Conservation (phyloP, 2,797 vertebrate genomes). For the Dendrocincla tyrannina region DNA sequence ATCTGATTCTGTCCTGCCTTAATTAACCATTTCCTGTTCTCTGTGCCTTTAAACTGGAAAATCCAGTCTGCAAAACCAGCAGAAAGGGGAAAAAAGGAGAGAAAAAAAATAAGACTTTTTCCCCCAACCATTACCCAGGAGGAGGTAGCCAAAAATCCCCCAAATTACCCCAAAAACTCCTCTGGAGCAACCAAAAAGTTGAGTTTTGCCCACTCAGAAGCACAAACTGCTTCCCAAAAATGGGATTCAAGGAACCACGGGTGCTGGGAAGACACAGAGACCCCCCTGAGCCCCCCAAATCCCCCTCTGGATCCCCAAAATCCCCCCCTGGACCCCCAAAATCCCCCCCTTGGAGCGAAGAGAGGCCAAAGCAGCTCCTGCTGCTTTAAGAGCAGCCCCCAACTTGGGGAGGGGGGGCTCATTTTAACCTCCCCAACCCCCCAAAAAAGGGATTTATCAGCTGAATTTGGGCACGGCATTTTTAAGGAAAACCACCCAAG, state of each 20-base stretch:
- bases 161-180: not conserved
- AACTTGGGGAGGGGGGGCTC: rapidly evolving
- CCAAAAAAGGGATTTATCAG: not conserved
- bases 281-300: not conserved
- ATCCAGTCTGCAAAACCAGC: slow-evolving; percentile 19
- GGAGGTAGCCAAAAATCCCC: not conserved
- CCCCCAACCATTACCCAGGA: not conserved
- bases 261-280: rapidly evolving
- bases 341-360: not conserved
- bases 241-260: not conserved
- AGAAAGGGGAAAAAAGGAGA: not conserved
- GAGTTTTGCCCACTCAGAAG: not conserved
- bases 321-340: not conserved
- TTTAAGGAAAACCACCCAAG: not conserved
- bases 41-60: slow-evolving; percentile 38
- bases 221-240: not conserved
- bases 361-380: not conserved
- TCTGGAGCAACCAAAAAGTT: not conserved
- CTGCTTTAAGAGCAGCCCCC: slow-evolving; percentile 10
- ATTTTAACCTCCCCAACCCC: not conserved
- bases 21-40: slow-evolving; percentile 59
- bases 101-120: not conserved
- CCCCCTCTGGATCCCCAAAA: not conserved
- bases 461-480: not conserved
- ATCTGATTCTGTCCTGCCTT: not conserved